phyloP scores from a whole-genome alignment of 2,113 vertebrate genomes.

The Lophotis ruficrista region DNA sequence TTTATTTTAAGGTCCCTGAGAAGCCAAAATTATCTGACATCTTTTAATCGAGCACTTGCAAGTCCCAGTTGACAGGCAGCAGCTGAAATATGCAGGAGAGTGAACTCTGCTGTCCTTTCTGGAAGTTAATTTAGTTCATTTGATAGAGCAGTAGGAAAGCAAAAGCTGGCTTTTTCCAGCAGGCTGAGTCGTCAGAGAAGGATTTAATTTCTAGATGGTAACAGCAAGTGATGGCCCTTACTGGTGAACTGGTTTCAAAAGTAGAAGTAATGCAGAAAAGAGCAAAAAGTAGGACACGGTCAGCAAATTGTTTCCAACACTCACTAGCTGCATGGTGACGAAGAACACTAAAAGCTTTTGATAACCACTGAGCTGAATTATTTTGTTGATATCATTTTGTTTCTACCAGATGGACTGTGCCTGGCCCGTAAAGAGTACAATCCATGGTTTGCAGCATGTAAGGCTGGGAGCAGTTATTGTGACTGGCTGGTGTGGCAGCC shows the following conservation, averaged over 20 bases:
- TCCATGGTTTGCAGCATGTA: neutral
- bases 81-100: conserved; percentile 4
- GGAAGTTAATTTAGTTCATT: neutral
- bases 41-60: neutral
- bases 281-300: neutral
- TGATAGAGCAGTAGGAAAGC: neutral
- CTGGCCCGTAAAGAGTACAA: neutral
- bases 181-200: neutral
- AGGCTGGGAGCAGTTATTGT: neutral
- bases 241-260: neutral
- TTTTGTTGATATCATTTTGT: neutral
- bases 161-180: neutral
- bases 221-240: neutral
- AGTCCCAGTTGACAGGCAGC: neutral
- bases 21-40: neutral
- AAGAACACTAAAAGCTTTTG: neutral
- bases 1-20: neutral
- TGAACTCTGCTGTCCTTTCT: neutral
- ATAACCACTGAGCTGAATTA: neutral
- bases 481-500: neutral
- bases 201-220: conserved; percentile 14
- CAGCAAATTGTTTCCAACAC: neutral
- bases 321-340: neutral
- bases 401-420: neutral
- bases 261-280: neutral